Base-by-base conservation (phyloP, 2,113 vertebrate genomes). In the Mola mola region DNA sequence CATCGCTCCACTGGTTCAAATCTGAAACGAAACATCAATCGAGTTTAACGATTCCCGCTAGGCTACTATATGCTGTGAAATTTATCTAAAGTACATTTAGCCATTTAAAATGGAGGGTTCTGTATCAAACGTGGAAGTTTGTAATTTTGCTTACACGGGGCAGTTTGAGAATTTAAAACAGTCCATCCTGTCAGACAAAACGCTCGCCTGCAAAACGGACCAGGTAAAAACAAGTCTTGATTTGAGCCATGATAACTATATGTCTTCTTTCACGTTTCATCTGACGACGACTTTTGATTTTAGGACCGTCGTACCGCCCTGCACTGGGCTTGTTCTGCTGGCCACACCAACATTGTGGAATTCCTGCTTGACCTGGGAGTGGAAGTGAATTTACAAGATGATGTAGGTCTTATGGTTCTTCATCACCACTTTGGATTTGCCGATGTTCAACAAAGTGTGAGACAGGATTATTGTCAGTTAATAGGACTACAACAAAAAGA, bases 281-380 rank as follows among this genome's bases (percentile, higher is more conserved):
- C n/a, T n/a, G n/a, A n/a, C n/a, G n/a, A 1, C 1, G 10, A 1
- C 7, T 6, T 20, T 16, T 48, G 0, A 4, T 75, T 71, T 9
- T 61, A 99, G 97, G 97, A 95, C 85, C 79, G 86, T 8, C 91
- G 97, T 50, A 96, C 95, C 3, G 93, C 93, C 0, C 87, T 99
- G 24, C 97, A 99, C 49, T 98, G 97, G 97, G 95, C 97, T 8
- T 98, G 96, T 77, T 99, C 97, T 20, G 96, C 97, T 0, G 97
- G 97, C 26, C 95, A 95, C 84, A 85, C 88, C 16, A 77, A 94
- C 10, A 91, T 99, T 31, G 96, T 94, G 6, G 86, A 94, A 15
- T 94, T 96, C 29, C 92, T 99, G 19, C 79, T 99, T 2, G 81
- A 91, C 19, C 79, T 97, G 53, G 95, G 93, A 55, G 95, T 94